phyloP scores from a whole-genome alignment of 1,140 invertebrate species.

The Arctopsyche grandis region DNA sequence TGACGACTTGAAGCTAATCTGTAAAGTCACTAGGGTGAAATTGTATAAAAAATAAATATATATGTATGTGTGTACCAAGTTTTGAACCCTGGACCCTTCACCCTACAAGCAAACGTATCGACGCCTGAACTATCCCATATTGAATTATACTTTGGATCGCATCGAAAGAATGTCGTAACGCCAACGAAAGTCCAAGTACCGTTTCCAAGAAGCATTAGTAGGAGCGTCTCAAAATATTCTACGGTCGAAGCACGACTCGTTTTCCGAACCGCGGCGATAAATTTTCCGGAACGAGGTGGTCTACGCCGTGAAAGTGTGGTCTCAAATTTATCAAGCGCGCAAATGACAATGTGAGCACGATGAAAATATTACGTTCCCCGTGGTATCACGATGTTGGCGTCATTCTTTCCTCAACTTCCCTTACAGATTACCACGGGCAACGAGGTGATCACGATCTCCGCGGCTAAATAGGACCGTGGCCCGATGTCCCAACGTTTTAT shows the following conservation, averaged over 20 bases:
- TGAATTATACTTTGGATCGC: too few relatives aligned
- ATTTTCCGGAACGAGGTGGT: constrained; percentile 23
- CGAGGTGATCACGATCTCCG: constrained; percentile 23
- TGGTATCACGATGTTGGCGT: constrained; percentile 43
- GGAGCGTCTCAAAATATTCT: too few relatives aligned
- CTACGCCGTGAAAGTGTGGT: constrained; percentile 10
- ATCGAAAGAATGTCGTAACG: too few relatives aligned
- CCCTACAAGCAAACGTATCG: too few relatives aligned
- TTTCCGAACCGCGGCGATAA: not conserved
- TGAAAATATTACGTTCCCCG: constrained; percentile 49
- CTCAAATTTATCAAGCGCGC: constrained; percentile 9
- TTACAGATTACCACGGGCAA: constrained; percentile 29
- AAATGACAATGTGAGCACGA: constrained; percentile 46
- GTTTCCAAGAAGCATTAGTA: too few relatives aligned
- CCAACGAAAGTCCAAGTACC: too few relatives aligned
- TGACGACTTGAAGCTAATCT: too few relatives aligned
- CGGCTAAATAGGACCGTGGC: constrained; percentile 18
- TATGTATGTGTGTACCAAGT: too few relatives aligned
- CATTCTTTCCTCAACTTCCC: constrained; percentile 28
- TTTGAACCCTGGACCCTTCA: too few relatives aligned
- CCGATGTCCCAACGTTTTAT: constrained; percentile 47
- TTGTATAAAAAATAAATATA: too few relatives aligned
- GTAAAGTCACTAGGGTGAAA: too few relatives aligned
- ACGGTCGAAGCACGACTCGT: not conserved
- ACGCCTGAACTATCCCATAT: too few relatives aligned